These are phyloP conservation scores for Drosophila stalkeri DNA, from an alignment of 2,888 invertebrate species.

Conservation along the genomic window DNA sequence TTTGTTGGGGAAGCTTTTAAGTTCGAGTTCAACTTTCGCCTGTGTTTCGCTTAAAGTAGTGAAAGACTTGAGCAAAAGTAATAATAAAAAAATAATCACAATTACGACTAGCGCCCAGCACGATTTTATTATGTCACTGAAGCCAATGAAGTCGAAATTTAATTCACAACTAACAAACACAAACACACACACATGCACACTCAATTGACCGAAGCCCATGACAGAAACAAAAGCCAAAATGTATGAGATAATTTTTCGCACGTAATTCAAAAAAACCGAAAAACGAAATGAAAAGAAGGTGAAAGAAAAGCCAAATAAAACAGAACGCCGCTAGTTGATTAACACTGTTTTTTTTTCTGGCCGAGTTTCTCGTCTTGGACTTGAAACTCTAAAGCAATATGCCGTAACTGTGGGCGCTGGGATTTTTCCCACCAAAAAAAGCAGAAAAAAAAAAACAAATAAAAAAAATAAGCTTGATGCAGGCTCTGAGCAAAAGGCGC, in stretches of 20 bases:
- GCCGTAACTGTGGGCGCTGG: conserved; percentile 63
- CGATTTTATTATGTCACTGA: conserved; percentile 67
- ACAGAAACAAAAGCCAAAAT: conserved; percentile 45
- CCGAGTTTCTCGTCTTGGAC: conserved; percentile 40
- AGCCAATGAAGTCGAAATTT: conserved; percentile 53
- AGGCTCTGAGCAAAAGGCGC: conserved; percentile 27
- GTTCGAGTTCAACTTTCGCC: conserved; percentile 54
- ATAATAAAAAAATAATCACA: conserved; percentile 57
- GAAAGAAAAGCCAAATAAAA: conserved; percentile 32
- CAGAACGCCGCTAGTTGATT: conserved; percentile 76
- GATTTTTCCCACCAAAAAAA: conserved; percentile 75
- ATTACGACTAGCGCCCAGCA: conserved; percentile 43
- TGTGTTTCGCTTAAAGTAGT: conserved; percentile 33
- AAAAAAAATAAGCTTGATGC: conserved; percentile 50
- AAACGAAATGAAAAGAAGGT: conserved; percentile 5
- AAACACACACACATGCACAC: conserved; percentile 6
- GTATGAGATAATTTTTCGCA: conserved; percentile 67
- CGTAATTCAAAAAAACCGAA: conserved; percentile 63
- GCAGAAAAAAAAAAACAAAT: conserved; percentile 53
- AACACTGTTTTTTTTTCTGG: conserved; percentile 60
- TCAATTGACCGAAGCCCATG: conserved; percentile 42
- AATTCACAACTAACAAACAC: conserved; percentile 38
- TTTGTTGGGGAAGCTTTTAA: conserved; percentile 10
- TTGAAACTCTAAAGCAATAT: conserved; percentile 35
- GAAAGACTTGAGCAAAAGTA: conserved; percentile 40